These are phyloP conservation scores for Mus musculus DNA, from an alignment of 2,113 vertebrate species.

Conservation along the genomic window GRCm39 chr9:108024001-108024500, in stretches of 20 bases:
- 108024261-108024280: neutral
- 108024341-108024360: neutral
- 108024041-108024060: neutral
- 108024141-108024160: conserved; percentile 44
- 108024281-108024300: neutral
- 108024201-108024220: conserved; percentile 13
- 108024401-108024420: no score
- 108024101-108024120: conserved; percentile 9
- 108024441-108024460: neutral
- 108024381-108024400: neutral
- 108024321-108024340: neutral
- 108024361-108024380: neutral
- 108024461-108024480: neutral
- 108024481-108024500: neutral
- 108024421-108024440: neutral
- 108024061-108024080: neutral
- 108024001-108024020: neutral
- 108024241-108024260: neutral
- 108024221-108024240: neutral
- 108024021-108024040: neutral
- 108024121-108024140: conserved; percentile 52
- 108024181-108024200: neutral
- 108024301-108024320: neutral
- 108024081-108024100: conserved; percentile 43
- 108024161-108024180: conserved; percentile 56